Evolutionary conservation across 2,113 vertebrate species (phyloP), one percentile per base, ranked within the genome.

Genomic region (Halcyon senegalensis): DNA sequence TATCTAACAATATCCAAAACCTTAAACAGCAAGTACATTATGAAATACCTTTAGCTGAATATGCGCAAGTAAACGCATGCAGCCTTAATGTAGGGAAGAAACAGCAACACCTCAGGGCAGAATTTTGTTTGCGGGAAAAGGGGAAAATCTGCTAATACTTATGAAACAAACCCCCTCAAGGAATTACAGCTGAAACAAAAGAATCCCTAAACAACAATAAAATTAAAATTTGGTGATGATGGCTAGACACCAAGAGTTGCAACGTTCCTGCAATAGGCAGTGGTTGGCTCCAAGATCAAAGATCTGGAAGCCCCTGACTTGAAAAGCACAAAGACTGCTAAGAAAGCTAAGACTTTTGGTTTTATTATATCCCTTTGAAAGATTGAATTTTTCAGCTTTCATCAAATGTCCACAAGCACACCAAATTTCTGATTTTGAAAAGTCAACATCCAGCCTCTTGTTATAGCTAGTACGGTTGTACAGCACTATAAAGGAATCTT

Each of bases 121-220:
- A 84, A 94, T 78, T 84, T 68, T 58, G 33, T 84, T 78, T 19
- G 14, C 75, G 56, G 39, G 55, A 85, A 78, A 83, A 63, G 24
- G 33, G 19, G 28, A 79, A 78, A 79, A 64, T 70, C 70, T 95
- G 68, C 60, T 75, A 63, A 76, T 46, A 56, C 43, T 94, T 90
- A 94, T 10, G 69, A 96, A 95, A 90, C 48, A 92, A 90, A 20
- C 16, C 4, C 80, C 91, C 81, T 89, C 64, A 37, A 92, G 84
- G 74, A 82, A 95, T 19, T 72, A 82, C 66, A 79, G 56, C 1
- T 56, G 69, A 92, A 44, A 92, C 73, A 91, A 94, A 94, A 87
- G 84, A 89, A 94, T 79, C 62, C 35, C 80, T 79, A 84, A 59
- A 66, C 31, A 97, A 87, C 66, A 94, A 90, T 70, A 77, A 93